Percentiles rank a stretch among this genome's conserved stretches.
Evolutionary conservation across 2,797 vertebrate genomes (phyloP).

Genomic region (Brachymystax lenok): DNA sequence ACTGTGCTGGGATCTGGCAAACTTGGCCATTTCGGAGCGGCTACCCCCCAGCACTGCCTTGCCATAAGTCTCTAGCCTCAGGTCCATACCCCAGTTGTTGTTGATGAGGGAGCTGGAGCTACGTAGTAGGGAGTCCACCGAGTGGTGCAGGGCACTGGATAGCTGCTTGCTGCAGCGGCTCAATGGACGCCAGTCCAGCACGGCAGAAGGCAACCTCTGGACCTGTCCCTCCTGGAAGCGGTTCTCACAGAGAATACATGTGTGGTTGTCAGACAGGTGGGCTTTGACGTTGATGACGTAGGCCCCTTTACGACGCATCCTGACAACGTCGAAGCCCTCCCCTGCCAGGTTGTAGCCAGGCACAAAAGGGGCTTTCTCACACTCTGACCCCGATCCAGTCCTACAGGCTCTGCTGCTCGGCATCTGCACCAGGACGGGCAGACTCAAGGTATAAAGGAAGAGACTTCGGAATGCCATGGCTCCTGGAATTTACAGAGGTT

Average conservation of each 20-base stretch:
- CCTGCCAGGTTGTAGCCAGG: constrained; percentile 83
- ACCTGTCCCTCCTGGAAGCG: constrained; percentile 71
- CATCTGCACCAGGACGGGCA: constrained; percentile 36
- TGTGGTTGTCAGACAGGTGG: constrained; percentile 63
- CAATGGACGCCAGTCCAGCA: constrained; percentile 78
- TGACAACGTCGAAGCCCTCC: constrained; percentile 86
- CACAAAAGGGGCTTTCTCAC: constrained; percentile 73
- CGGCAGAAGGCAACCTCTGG: constrained; percentile 72
- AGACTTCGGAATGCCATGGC: constrained; percentile 54
- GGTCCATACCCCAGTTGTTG: constrained; percentile 75
- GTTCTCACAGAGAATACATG: constrained; percentile 75
- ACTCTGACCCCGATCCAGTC: constrained; percentile 66
- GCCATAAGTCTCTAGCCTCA: constrained; percentile 67
- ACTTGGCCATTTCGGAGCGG: constrained; percentile 76
- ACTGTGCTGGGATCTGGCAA: constrained; percentile 74
- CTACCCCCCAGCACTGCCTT: constrained; percentile 74
- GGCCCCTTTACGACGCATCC: constrained; percentile 76
- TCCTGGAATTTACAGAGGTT: constrained; percentile 38
- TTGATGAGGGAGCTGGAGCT: constrained; percentile 75
- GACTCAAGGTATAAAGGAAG: constrained; percentile 40
- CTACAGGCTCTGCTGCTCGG: constrained; percentile 50
- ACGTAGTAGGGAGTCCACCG: constrained; percentile 75
- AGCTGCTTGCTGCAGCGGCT: constrained; percentile 79
- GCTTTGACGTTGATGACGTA: constrained; percentile 79
- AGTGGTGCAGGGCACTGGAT: constrained; percentile 78